Evolutionary conservation across 1,140 invertebrate species (phyloP), one percentile per base, ranked within the genome.

Genomic region (Drosophila repleta): DNA sequence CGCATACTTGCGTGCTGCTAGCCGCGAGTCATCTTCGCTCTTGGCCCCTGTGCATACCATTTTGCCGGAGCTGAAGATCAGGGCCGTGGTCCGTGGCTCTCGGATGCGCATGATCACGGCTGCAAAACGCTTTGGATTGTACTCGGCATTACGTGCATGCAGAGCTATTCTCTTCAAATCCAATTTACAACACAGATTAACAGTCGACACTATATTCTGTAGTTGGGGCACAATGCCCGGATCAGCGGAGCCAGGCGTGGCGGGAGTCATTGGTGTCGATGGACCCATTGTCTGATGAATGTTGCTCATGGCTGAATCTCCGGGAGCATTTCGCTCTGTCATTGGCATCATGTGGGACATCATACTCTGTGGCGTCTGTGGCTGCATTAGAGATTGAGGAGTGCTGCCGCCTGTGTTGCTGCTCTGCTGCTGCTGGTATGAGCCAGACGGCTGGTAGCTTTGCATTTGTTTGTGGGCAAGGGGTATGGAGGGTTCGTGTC

Each of bases 11-110:
- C 99, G 94, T 2, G 98, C 99, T 55, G 99, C 99, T 67, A 99
- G 93, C 79, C 98, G 94, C 0, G 98, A 99, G 90, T 98, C 96
- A 88, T 99, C 98, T 93, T 99, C 99, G 94, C 98, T 99, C 93
- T 99, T 99, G 0, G 99, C 99, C 17, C 99, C 99, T 1, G 99
- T 99, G 92, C 99, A 99, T 0, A 99, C 99, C 99, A 99, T 99
- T 95, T 99, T 99, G 0, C 99, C 99, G 41, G 98, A 99, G 85
- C 98, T 99, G 91, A 99, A 99, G 76, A 99, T 99, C 10, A 99
- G 93, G 11, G 99, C 99, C 20, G 99, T 99, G 2, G 99, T 99
- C 77, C 99, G 93, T 0, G 99, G 99, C 91, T 99, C 98, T 91
- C 99, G 94, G 90, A 99, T 99, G 91, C 99, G 94, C 99, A 99